Evolutionary conservation across 2,113 vertebrate species (phyloP).

Genomic region (Elephas maximus): DNA sequence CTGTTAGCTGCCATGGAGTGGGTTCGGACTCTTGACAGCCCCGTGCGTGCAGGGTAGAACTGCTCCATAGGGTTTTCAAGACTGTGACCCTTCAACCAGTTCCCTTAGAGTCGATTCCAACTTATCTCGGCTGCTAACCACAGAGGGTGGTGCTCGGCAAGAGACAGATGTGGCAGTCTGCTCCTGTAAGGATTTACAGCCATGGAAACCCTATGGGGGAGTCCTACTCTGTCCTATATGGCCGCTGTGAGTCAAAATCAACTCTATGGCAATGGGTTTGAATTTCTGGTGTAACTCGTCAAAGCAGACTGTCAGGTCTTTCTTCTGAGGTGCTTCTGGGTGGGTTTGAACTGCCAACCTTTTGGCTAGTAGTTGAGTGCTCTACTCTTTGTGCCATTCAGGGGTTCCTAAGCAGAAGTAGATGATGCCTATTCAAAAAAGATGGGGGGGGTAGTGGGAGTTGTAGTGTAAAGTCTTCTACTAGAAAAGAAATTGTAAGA

Average conservation of each 20-base stretch:
- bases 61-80: neutral
- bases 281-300: neutral
- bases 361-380: neutral
- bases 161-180: neutral
- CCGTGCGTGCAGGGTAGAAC: neutral
- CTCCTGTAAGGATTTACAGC: neutral
- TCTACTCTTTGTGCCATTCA: neutral
- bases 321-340: neutral
- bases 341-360: neutral
- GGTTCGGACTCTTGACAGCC: neutral
- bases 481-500: neutral
- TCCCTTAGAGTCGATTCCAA: neutral
- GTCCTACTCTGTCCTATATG: no score
- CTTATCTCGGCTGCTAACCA: neutral
- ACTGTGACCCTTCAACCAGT: neutral
- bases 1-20: neutral
- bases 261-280: no score
- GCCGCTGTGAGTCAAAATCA: no score
- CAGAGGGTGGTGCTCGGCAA: neutral
- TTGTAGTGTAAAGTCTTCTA: neutral
- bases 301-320: neutral
- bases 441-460: rapidly evolving
- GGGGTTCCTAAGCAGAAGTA: neutral
- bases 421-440: neutral
- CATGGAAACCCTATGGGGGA: no score